Conservation (phyloP, 2,113 vertebrate genomes). For the Ciconia maguari region DNA sequence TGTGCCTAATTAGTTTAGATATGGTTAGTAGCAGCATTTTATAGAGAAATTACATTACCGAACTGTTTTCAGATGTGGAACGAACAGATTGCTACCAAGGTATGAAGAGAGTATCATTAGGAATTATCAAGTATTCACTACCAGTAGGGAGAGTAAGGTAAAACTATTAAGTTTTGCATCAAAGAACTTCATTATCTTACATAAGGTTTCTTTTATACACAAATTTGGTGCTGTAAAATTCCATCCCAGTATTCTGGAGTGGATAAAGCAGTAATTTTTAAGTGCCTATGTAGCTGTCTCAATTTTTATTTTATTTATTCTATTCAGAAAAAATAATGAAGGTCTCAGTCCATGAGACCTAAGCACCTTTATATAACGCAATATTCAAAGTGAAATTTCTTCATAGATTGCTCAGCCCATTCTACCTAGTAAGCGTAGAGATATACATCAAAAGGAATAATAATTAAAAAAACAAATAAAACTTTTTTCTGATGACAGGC, state of each 20-base stretch:
- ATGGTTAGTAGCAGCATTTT: constrained; percentile 44
- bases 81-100: constrained; percentile 21
- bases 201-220: background rate
- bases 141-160: constrained; percentile 12
- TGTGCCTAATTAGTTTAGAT: constrained; percentile 65
- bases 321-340: background rate
- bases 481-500: background rate
- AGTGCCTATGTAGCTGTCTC: background rate
- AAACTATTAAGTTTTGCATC: constrained; percentile 24
- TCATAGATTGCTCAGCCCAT: background rate
- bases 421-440: background rate
- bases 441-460: background rate
- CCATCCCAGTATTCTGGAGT: background rate
- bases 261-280: background rate
- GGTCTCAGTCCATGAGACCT: background rate
- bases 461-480: background rate
- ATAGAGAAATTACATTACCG: constrained; percentile 40
- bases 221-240: background rate
- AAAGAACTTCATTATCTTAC: constrained; percentile 23
- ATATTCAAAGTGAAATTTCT: background rate
- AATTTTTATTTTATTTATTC: background rate
- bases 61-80: constrained; percentile 18
- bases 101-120: constrained; percentile 24
- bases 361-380: background rate
- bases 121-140: constrained; percentile 40